Conservation (phyloP, 2,113 vertebrate genomes). For the Mixornis gularis region DNA sequence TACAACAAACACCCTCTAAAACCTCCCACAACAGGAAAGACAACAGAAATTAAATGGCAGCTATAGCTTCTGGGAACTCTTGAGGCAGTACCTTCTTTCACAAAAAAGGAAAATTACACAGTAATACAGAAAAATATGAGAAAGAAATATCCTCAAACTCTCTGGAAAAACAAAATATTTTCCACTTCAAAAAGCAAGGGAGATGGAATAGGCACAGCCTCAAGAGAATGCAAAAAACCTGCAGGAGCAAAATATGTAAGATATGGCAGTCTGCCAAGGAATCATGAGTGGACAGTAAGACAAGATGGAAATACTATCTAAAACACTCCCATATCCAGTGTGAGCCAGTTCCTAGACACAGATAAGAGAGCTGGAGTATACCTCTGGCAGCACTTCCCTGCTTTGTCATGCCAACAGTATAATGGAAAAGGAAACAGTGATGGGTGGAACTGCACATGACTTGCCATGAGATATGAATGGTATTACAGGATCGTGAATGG, state of each 20-base stretch:
- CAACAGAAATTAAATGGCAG: background rate
- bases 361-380: background rate
- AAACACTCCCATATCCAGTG: background rate
- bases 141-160: background rate
- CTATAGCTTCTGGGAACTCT: background rate
- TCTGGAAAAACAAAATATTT: background rate
- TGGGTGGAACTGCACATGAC: background rate
- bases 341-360: background rate
- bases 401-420: background rate
- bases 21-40: background rate
- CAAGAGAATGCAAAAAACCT: background rate
- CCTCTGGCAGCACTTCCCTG: background rate
- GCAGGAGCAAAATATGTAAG: background rate
- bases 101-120: background rate
- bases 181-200: background rate
- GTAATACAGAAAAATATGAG: background rate
- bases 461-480: background rate
- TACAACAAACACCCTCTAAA: background rate
- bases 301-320: background rate
- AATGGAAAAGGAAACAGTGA: slow-evolving; percentile 2
- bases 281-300: background rate
- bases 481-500: background rate
- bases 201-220: background rate
- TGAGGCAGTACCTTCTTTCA: background rate
- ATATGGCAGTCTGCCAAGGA: background rate